A percentile compares a stretch with the other conserved stretches of the same genome.
Conservation (phyloP, 1,140 invertebrate species). For the Cardiocondyla obscurior region DNA sequence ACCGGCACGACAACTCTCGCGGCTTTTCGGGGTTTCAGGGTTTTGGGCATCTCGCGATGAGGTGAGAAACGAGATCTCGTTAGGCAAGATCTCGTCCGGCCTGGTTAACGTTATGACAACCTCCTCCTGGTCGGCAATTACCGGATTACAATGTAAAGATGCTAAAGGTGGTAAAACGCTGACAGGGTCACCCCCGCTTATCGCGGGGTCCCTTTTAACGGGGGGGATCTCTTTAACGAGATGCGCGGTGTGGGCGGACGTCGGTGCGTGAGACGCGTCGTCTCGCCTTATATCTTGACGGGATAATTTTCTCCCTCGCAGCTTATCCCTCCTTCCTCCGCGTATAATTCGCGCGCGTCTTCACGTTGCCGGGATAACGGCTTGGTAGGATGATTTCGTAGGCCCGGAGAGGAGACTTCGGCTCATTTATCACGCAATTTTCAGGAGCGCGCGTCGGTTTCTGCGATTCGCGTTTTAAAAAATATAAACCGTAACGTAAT, state of each 20-base stretch:
- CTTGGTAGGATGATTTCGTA: not conserved
- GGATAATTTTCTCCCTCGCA: constrained; percentile 78
- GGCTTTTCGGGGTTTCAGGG: constrained; percentile 14
- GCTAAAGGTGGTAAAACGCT: constrained; percentile 79
- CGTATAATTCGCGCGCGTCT: constrained; percentile 69
- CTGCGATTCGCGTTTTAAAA: constrained; percentile 6
- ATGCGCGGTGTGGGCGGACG: constrained; percentile 80
- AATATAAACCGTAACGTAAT: not conserved
- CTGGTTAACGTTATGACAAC: constrained; percentile 76
- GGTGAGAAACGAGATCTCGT: constrained; percentile 47
- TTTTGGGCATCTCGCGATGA: constrained; percentile 22
- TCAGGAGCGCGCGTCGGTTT: constrained; percentile 17
- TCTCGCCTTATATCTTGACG: constrained; percentile 74
- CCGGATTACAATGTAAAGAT: constrained; percentile 78
- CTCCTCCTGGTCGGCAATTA: constrained; percentile 76
- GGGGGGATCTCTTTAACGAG: constrained; percentile 74
- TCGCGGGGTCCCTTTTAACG: constrained; percentile 63
- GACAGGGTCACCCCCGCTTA: constrained; percentile 76
- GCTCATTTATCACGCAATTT: constrained; percentile 50
- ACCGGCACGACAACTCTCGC: constrained; percentile 38
- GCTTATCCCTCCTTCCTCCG: constrained; percentile 61
- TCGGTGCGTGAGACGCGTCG: constrained; percentile 69
- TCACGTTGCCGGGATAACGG: constrained; percentile 20
- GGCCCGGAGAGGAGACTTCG: constrained; percentile 6
- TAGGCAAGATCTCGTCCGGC: constrained; percentile 57